These are phyloP conservation scores for Ctenopoma multispine DNA, from an alignment of 2,797 vertebrate genomes.

Conservation along the genomic window DNA sequence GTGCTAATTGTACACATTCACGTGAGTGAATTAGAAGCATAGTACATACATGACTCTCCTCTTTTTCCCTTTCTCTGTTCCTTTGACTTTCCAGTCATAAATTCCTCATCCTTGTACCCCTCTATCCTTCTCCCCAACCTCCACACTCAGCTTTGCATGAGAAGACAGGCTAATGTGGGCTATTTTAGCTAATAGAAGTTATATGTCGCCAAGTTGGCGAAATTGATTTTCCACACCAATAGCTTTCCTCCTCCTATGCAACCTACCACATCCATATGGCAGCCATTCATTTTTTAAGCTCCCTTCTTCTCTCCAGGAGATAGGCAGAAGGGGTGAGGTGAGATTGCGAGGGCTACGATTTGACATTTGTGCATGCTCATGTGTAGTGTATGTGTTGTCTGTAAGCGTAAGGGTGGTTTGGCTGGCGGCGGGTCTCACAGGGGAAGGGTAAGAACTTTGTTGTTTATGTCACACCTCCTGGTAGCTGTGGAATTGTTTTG, in stretches of 20 bases:
- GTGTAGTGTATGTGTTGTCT: background rate
- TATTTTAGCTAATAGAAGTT: conserved; percentile 73
- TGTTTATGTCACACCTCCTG: conserved; percentile 76
- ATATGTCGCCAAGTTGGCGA: conserved; percentile 65
- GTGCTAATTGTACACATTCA: background rate
- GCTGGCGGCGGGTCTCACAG: conserved; percentile 60
- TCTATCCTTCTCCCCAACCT: conserved; percentile 31
- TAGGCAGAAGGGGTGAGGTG: conserved; percentile 49
- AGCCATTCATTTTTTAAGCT: conserved; percentile 71
- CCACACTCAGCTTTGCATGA: conserved; percentile 64
- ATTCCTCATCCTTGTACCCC: conserved; percentile 21
- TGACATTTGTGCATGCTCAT: conserved; percentile 28
- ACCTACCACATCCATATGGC: conserved; percentile 66
- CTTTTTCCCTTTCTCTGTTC: background rate
- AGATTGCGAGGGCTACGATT: conserved; percentile 45
- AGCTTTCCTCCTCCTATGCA: conserved; percentile 63
- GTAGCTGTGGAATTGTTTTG: conserved; percentile 77
- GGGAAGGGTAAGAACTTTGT: conserved; percentile 66
- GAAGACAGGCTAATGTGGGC: conserved; percentile 67
- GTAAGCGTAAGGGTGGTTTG: conserved; percentile 17
- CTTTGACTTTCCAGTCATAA: conserved; percentile 8
- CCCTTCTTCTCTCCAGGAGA: conserved; percentile 43
- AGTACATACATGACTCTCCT: background rate
- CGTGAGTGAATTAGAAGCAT: background rate
- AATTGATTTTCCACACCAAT: conserved; percentile 82